Evolutionary conservation across 1,140 invertebrate genomes (phyloP).

Genomic region (Aphelinus atriplicis): DNA sequence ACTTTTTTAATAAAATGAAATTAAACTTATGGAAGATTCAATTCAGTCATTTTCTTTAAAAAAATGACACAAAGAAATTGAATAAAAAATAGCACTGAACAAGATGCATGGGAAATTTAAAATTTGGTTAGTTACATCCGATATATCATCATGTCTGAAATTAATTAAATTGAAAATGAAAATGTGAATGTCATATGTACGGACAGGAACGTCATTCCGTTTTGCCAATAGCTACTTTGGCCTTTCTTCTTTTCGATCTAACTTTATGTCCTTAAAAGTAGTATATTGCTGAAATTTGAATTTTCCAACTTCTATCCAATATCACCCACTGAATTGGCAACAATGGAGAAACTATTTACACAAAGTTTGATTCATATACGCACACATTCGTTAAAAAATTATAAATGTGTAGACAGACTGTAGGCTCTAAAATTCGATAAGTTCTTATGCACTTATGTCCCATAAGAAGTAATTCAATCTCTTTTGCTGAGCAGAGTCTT

Average conservation of each 20-base stretch:
- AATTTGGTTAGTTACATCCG: slow-evolving; percentile 39
- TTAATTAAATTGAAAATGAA: slow-evolving; percentile 18
- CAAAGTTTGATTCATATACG: slow-evolving; percentile 38
- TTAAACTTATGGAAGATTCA: background rate
- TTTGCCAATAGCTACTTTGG: slow-evolving; percentile 34
- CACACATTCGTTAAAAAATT: slow-evolving; percentile 23
- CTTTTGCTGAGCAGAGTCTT: slow-evolving; percentile 29
- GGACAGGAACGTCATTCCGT: slow-evolving; percentile 40
- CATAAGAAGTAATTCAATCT: slow-evolving; percentile 36
- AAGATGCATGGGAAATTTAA: background rate
- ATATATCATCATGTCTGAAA: slow-evolving; percentile 62
- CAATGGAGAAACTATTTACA: slow-evolving; percentile 52
- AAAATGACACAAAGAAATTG: slow-evolving; percentile 19
- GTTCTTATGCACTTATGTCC: slow-evolving; percentile 45
- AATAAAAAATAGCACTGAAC: slow-evolving; percentile 25
- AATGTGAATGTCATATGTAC: slow-evolving; percentile 14
- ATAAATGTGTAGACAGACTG: slow-evolving; percentile 28
- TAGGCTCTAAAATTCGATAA: slow-evolving; percentile 37
- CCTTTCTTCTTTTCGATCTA: slow-evolving; percentile 33
- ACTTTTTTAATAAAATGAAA: slow-evolving; percentile 26
- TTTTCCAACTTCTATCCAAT: slow-evolving; percentile 19
- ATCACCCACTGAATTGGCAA: slow-evolving; percentile 41
- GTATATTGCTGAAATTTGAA: slow-evolving; percentile 35
- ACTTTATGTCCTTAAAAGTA: slow-evolving; percentile 35
- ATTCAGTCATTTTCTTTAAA: slow-evolving; percentile 4